These are phyloP conservation scores for Phorcus lineatus DNA, from an alignment of 2,888 invertebrate species.

Conservation along the genomic window DNA sequence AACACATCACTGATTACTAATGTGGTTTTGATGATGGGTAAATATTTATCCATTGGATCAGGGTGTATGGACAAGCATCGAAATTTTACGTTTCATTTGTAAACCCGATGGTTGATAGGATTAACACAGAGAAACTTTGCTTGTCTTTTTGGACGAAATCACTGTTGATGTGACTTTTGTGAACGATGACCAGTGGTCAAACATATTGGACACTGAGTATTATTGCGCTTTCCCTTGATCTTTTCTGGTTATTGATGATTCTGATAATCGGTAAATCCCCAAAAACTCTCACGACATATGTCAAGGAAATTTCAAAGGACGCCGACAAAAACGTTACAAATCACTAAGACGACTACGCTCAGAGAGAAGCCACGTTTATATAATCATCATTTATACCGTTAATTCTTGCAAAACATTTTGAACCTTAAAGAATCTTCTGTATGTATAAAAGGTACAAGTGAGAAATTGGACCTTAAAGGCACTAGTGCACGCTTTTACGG, in stretches of 20 bases:
- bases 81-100: constrained; percentile 5
- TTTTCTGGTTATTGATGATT: background rate
- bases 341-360: background rate
- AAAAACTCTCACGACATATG: background rate
- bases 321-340: background rate
- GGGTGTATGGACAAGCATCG: background rate
- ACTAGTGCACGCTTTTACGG: too few relatives aligned
- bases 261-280: background rate
- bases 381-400: too few relatives aligned
- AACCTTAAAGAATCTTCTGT: too few relatives aligned
- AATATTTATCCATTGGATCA: background rate
- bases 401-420: too few relatives aligned
- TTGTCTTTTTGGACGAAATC: background rate
- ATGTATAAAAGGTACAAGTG: too few relatives aligned
- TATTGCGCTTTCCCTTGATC: background rate
- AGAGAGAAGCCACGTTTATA: too few relatives aligned
- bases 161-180: background rate
- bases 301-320: background rate
- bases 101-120: background rate
- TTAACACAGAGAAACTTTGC: background rate
- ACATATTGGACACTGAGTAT: background rate
- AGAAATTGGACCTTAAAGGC: too few relatives aligned
- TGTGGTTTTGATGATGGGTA: background rate
- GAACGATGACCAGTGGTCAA: background rate
- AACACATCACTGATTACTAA: background rate